A percentile compares a stretch with the other conserved stretches of the same genome.
phyloP scores from a whole-genome alignment of 2,888 invertebrate genomes.

The Lutraria lutraria region DNA sequence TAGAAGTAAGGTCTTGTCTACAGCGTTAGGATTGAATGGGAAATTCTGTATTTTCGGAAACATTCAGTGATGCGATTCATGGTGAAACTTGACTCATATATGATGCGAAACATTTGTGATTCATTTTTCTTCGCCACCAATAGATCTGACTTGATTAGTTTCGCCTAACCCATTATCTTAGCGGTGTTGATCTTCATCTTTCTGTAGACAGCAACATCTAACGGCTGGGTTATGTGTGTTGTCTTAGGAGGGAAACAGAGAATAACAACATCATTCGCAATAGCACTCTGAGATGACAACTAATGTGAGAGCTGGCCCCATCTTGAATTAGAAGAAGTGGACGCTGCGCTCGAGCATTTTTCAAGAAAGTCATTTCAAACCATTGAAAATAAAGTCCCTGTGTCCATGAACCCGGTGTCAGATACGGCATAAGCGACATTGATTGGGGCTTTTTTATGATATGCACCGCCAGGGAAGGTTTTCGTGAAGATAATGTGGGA shows the following conservation, averaged over 20 bases:
- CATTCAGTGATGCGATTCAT: slow-evolving; percentile 41
- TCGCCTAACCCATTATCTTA: slow-evolving; percentile 29
- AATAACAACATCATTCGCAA: slow-evolving; percentile 51
- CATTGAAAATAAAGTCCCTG: slow-evolving; percentile 46
- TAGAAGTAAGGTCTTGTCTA: slow-evolving; percentile 35
- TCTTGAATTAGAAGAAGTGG: slow-evolving; percentile 50
- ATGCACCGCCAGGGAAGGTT: slow-evolving; percentile 41
- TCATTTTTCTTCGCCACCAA: slow-evolving; percentile 43
- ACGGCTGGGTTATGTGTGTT: slow-evolving; percentile 38
- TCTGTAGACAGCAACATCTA: slow-evolving; percentile 49
- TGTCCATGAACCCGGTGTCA: slow-evolving; percentile 54
- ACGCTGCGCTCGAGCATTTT: slow-evolving; percentile 7
- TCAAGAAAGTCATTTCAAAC: slow-evolving; percentile 52
- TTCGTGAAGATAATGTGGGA: slow-evolving; percentile 52
- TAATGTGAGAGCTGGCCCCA: slow-evolving; percentile 50
- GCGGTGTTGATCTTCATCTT: slow-evolving; percentile 50
- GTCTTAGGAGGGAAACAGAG: slow-evolving; percentile 34
- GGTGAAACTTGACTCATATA: slow-evolving; percentile 43
- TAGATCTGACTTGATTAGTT: slow-evolving; percentile 39
- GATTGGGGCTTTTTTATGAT: slow-evolving; percentile 44
- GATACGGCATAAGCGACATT: slow-evolving; percentile 38
- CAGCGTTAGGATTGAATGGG: slow-evolving; percentile 44
- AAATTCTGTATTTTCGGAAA: slow-evolving; percentile 42
- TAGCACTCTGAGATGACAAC: slow-evolving; percentile 25
- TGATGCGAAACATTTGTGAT: slow-evolving; percentile 39